phyloP scores from a whole-genome alignment of 2,888 invertebrate genomes.

The Sarcophaga rosellei region DNA sequence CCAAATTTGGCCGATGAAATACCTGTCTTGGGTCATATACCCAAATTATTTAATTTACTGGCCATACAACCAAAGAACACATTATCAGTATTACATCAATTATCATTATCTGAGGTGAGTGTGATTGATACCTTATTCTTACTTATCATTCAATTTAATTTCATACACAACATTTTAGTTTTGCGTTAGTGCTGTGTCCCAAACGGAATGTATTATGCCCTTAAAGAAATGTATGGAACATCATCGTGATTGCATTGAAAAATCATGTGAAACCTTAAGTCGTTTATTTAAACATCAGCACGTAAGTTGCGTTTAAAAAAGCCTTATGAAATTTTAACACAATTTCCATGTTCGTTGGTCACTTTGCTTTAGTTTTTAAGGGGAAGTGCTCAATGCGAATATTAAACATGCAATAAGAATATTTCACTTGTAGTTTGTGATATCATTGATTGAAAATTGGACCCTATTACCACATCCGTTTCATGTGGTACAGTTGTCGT shows the following conservation, averaged over 20 bases:
- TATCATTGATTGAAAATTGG: no score
- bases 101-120: slow-evolving; percentile 91
- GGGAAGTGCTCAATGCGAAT: no score
- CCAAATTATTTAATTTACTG: slow-evolving; percentile 89
- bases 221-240: slow-evolving; percentile 95
- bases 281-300: slow-evolving; percentile 87
- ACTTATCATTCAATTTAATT: no score
- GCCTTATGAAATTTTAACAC: no score
- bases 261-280: slow-evolving; percentile 94
- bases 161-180: slow-evolving; percentile 83
- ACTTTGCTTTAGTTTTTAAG: no score
- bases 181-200: slow-evolving; percentile 91
- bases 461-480: no score
- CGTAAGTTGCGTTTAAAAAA: slow-evolving; percentile 72
- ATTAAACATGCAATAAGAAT: no score
- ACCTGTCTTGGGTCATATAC: slow-evolving; percentile 94
- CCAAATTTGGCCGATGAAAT: slow-evolving; percentile 93
- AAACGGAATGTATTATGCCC: slow-evolving; percentile 94
- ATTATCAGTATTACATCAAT: slow-evolving; percentile 92
- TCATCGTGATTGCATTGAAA: slow-evolving; percentile 90
- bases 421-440: no score
- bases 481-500: no score
- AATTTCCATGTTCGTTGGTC: no score
- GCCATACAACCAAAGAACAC: slow-evolving; percentile 88
- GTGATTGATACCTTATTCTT: neutral